phyloP scores from a whole-genome alignment of 2,888 invertebrate genomes.

The Lottia gigantea region DNA sequence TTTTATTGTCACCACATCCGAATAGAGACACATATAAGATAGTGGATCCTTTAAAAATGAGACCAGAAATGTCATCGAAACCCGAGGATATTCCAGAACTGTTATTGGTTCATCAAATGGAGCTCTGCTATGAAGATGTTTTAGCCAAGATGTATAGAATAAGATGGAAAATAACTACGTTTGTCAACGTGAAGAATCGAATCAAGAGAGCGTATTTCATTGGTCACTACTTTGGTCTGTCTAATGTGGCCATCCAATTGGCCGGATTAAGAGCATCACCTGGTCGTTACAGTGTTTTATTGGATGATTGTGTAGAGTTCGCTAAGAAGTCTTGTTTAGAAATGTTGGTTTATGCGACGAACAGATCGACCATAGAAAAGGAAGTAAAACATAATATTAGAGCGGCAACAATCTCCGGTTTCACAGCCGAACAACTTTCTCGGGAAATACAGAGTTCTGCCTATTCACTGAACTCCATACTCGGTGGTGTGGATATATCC shows the following conservation, averaged over 20 bases:
- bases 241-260: slow-evolving; percentile 25
- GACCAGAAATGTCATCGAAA: slow-evolving; percentile 10
- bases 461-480: no score
- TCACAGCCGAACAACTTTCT: slow-evolving; percentile 30
- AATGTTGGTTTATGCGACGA: slow-evolving; percentile 27
- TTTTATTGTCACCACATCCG: slow-evolving; percentile 21
- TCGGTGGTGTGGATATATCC: no score
- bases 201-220: slow-evolving; percentile 30
- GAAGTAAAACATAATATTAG: slow-evolving; percentile 24
- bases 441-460: slow-evolving; percentile 28
- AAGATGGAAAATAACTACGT: slow-evolving; percentile 16
- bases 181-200: slow-evolving; percentile 23
- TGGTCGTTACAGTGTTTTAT: slow-evolving; percentile 27
- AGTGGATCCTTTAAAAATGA: not conserved
- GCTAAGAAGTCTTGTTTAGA: slow-evolving; percentile 30
- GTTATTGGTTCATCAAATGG: slow-evolving; percentile 22
- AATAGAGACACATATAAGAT: not conserved
- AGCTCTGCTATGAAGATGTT: slow-evolving; percentile 29
- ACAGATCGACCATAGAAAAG: slow-evolving; percentile 22
- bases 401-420: slow-evolving; percentile 30
- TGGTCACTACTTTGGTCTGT: slow-evolving; percentile 23
- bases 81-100: slow-evolving; percentile 25
- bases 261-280: slow-evolving; percentile 31
- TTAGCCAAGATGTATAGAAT: slow-evolving; percentile 28
- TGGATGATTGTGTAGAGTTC: slow-evolving; percentile 37